Base-by-base conservation (phyloP, 2,797 vertebrate genomes). In the Gobionotothen gibberifrons region DNA sequence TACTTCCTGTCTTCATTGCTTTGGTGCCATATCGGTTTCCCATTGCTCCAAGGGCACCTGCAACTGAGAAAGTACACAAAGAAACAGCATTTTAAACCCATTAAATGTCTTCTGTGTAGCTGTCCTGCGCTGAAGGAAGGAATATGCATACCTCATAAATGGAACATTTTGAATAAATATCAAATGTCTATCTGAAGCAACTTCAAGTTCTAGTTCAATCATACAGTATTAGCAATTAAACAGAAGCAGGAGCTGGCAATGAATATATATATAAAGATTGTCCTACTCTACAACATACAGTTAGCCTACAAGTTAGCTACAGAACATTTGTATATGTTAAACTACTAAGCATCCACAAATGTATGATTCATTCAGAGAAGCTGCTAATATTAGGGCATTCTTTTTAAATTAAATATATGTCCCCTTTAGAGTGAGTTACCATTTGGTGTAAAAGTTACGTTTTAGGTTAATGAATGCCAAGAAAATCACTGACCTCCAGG, bases 1-100 rank as follows among this genome's bases (percentile, higher is more conserved):
- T 81, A 93, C 92, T 48, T 86, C 87, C 91, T n/a, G 87, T 70
- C 75, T 93, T 94, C 82, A 90, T 85, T 1, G 86, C 86, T 85
- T 93, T 93, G 82, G 8, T 84, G 68, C 83, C 85, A 39, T 90
- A 89, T 66, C 89, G 69, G 67, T 42, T 89, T 22, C 85, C 89
- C 60, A 92, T 49, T 0, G 89, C 90, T 68, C 90, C 92, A 0
- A 91, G 89, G 8, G 90, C 68, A 0, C 89, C 91, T 3, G 64
- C 26, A 13, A 65, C 90, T 92, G 59, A 2, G 32, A 22, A 62
- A 59, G 21, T 1, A 22, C 16, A 42, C 61, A 51, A 29, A 29
- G 3, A 48, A 39, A 32, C 56, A 53, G 14, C 0, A 29, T 67
- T 49, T 47, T 16, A 64, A 22, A 5, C 5, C 16, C 1, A 42